A percentile compares a stretch with the other conserved stretches of the same genome.
phyloP scores from a whole-genome alignment of 2,888 invertebrate species.

The Neelides folsomi region DNA sequence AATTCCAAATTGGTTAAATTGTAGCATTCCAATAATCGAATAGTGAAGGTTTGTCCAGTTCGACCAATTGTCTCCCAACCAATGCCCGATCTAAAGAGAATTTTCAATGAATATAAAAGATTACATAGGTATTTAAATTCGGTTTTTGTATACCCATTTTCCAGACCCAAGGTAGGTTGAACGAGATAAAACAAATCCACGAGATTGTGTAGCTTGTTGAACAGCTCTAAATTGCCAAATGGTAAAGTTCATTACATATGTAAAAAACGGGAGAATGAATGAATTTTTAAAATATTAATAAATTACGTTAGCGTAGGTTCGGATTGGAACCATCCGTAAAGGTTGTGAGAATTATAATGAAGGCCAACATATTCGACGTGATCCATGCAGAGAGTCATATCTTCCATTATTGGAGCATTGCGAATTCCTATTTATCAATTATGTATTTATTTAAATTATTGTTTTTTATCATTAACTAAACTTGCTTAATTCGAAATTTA shows the following conservation, averaged over 20 bases:
- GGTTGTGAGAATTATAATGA: slow-evolving; percentile 66
- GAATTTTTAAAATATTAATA: not conserved
- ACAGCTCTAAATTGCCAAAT: not conserved
- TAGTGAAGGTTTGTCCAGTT: slow-evolving; percentile 15
- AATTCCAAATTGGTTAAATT: slow-evolving; percentile 37
- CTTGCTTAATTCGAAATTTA: slow-evolving; percentile 34
- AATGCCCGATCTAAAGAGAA: slow-evolving; percentile 11
- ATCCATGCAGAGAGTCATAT: slow-evolving; percentile 17
- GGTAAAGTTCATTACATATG: not conserved
- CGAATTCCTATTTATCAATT: slow-evolving; percentile 46
- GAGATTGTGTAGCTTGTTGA: slow-evolving; percentile 22
- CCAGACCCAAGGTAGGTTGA: slow-evolving; percentile 65
- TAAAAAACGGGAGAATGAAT: not conserved
- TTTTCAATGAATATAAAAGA: not conserved
- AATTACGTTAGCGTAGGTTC: slow-evolving; percentile 25
- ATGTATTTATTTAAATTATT: not conserved
- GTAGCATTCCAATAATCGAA: slow-evolving; percentile 35
- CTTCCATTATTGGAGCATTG: slow-evolving; percentile 62
- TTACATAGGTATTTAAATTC: no score
- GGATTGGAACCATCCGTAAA: slow-evolving; percentile 46
- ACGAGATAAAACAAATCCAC: slow-evolving; percentile 64
- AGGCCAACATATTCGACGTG: slow-evolving; percentile 42
- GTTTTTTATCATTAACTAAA: no score
- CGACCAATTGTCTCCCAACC: slow-evolving; percentile 23
- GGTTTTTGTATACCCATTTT: slow-evolving; percentile 45